phyloP scores from a whole-genome alignment of 2,797 vertebrate genomes.

The Pagetopsis macropterus region DNA sequence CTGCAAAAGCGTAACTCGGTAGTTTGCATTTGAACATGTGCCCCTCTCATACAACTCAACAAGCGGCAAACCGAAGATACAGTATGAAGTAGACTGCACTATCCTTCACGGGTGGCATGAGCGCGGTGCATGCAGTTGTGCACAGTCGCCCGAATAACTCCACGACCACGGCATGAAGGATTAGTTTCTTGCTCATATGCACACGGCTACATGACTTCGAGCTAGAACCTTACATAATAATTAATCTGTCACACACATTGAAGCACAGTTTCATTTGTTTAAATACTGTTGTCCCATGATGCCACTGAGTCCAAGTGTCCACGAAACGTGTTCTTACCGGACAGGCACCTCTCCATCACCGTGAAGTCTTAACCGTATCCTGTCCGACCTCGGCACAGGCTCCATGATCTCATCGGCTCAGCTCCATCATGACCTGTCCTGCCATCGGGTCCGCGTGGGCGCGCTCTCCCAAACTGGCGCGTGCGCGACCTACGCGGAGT shows the following conservation, averaged over 20 bases:
- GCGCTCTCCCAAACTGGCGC: slow-evolving; percentile 66
- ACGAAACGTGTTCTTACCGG: slow-evolving; percentile 50
- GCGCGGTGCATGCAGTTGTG: slow-evolving; percentile 32
- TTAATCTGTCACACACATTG: slow-evolving; percentile 70
- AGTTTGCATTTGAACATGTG: neutral
- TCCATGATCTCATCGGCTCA: slow-evolving; percentile 74
- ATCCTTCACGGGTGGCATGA: slow-evolving; percentile 11
- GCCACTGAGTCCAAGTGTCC: slow-evolving; percentile 40
- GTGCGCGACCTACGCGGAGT: slow-evolving; percentile 50
- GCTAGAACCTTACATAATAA: slow-evolving; percentile 79
- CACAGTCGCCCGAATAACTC: slow-evolving; percentile 49
- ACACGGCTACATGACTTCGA: slow-evolving; percentile 71
- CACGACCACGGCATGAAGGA: slow-evolving; percentile 67
- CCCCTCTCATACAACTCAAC: neutral
- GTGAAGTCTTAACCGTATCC: slow-evolving; percentile 29
- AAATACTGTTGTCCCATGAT: slow-evolving; percentile 9
- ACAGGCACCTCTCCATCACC: slow-evolving; percentile 67
- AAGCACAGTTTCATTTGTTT: slow-evolving; percentile 45
- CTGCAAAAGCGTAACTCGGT: slow-evolving; percentile 9
- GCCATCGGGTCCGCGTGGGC: slow-evolving; percentile 69
- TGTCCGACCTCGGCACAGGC: slow-evolving; percentile 53
- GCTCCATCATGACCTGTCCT: slow-evolving; percentile 69
- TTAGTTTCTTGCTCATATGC: slow-evolving; percentile 76
- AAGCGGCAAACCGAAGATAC: neutral
- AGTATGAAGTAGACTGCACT: neutral